Evolutionary conservation across 1,140 invertebrate species (phyloP), one percentile per base, ranked within the genome.

Genomic region (Sminthurides bifidus): DNA sequence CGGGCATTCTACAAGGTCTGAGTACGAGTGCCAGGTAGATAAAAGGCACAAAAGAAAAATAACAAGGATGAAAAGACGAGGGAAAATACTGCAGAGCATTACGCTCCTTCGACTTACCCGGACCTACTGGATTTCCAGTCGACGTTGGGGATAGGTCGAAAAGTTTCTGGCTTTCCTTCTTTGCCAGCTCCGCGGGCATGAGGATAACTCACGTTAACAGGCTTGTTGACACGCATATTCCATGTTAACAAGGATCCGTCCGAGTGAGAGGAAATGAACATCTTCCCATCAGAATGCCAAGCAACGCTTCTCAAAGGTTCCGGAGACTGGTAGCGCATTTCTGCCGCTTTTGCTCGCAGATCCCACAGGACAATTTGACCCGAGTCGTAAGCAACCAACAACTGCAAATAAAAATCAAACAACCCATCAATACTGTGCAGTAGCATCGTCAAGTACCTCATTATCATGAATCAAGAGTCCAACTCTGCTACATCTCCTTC

Each of bases 231-330:
- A 66, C 84, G 80, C 15, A 85, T 74, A 65, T 80, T 84, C 92
- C 92, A 98, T 27, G 90, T 94, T 52, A 84, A 84, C 40, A 98
- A 77, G 40, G 88, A 92, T 44, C 95, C 95, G 75, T 98, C 93
- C 12, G 80, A 81, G 72, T 98, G 93, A 65, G 87, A 87, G 62
- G 87, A 92, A 82, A 98, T 92, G 71, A 98, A 94, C 74, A 93
- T 89, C 75, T 95, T 93, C 54, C 94, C 95, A 72, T 98, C 94
- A 71, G 92, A 82, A 72, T 97, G 91, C 95, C 95, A 99, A 52
- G 84, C 80, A 67, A 93, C 81, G 53, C 87, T 91, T 67, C 82
- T 79, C 49, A 96, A 75, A 21, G 81, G 79, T 69, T 93, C 86
- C 17, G 76, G 66, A 3, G 81, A 79, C 72, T 89, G 79, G 73